phyloP scores from a whole-genome alignment of 1,140 invertebrate genomes.

The Cydia splendana region DNA sequence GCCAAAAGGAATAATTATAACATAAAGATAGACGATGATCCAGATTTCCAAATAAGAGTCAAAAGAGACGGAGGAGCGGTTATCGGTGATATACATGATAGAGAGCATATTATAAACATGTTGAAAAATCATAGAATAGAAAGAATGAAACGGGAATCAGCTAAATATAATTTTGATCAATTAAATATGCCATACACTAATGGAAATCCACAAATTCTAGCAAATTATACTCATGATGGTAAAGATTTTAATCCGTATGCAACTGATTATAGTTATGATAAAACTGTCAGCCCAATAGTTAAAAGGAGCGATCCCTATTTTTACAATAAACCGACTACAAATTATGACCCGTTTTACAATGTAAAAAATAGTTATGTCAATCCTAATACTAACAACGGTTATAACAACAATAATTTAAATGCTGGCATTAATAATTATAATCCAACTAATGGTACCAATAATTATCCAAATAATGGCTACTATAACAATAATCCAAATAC shows the following conservation, averaged over 20 bases:
- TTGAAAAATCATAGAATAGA: neutral
- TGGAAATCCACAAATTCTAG: neutral
- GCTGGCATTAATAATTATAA: neutral
- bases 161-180: conserved; percentile 24
- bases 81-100: conserved; percentile 3
- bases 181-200: conserved; percentile 21
- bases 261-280: neutral
- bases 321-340: neutral
- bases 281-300: conserved; percentile 2
- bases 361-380: neutral
- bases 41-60: conserved; percentile 32
- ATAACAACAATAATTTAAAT: neutral
- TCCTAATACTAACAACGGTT: neutral
- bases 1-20: conserved; percentile 42
- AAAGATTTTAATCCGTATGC: neutral
- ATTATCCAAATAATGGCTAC: neutral
- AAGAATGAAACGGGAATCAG: neutral
- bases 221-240: neutral
- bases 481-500: neutral
- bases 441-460: neutral
- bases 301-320: neutral
- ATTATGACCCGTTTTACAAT: conserved; percentile 3
- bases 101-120: conserved; percentile 11
- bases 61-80: conserved; percentile 32
- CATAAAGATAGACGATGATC: conserved; percentile 33